A percentile compares a stretch with the other conserved stretches of the same genome.
Conservation (phyloP, 2,113 vertebrate species). For the Athene noctua region DNA sequence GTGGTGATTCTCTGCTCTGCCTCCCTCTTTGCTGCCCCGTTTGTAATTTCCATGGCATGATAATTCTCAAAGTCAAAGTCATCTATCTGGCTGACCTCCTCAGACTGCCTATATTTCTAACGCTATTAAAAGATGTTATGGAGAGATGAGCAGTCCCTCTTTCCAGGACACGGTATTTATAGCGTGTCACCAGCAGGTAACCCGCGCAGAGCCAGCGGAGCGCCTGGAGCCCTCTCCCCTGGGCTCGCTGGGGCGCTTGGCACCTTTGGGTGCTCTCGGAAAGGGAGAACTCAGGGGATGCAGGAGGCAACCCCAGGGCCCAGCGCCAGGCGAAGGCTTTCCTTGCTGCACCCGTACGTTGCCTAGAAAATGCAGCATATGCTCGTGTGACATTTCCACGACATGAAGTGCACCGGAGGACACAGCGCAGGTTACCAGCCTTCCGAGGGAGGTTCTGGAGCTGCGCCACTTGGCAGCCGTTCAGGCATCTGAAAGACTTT, state of each 20-base stretch:
- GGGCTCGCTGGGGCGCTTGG: fast-evolving
- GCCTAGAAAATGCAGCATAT: neutral
- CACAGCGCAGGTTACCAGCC: neutral
- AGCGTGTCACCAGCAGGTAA: fast-evolving
- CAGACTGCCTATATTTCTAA: neutral
- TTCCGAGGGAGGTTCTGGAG: neutral
- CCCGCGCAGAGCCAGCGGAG: fast-evolving
- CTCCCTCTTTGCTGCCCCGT: neutral
- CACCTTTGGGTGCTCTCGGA: neutral
- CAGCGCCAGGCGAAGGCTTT: neutral
- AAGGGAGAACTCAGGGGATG: neutral
- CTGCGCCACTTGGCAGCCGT: neutral
- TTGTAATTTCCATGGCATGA: neutral
- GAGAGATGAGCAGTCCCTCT: neutral
- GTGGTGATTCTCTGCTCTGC: neutral
- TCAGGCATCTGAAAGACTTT: neutral
- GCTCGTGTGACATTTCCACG: neutral
- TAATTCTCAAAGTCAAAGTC: neutral
- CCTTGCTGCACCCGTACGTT: fast-evolving
- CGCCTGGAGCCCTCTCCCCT: neutral
- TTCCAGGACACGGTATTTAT: neutral
- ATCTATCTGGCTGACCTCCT: neutral
- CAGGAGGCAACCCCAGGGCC: neutral
- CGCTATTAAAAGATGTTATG: neutral
- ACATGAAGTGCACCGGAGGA: fast-evolving